These are phyloP conservation scores for Notolabrus celidotus DNA, from an alignment of 2,797 vertebrate genomes.

Conservation along the genomic window DNA sequence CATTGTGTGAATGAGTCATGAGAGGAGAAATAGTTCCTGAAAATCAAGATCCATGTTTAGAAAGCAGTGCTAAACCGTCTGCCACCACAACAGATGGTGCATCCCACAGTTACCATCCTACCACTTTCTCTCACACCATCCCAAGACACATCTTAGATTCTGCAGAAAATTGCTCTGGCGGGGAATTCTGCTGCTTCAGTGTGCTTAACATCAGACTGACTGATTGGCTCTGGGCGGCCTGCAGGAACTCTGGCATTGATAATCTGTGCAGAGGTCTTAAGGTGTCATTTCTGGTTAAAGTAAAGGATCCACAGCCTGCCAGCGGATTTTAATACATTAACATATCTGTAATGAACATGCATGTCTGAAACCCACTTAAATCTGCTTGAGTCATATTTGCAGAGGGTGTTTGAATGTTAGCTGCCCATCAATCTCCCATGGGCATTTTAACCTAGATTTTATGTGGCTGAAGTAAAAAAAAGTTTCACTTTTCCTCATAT, in stretches of 20 bases:
- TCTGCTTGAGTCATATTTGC: conserved; percentile 2
- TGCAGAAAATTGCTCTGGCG: conserved; percentile 27
- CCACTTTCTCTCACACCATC: conserved; percentile 5
- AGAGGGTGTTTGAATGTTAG: conserved; percentile 2
- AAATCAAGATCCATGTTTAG: background rate
- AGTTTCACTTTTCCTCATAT: background rate
- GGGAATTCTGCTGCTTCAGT: conserved; percentile 30
- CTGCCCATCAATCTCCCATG: background rate
- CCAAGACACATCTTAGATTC: background rate
- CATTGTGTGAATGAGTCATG: background rate
- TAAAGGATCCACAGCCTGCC: background rate
- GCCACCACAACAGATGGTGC: background rate
- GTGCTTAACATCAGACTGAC: conserved; percentile 37
- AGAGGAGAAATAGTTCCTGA: background rate
- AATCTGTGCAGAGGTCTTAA: conserved; percentile 30
- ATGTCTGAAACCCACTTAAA: conserved; percentile 10
- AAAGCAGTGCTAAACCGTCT: background rate
- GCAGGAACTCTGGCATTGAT: conserved; percentile 39
- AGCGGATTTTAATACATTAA: conserved; percentile 51
- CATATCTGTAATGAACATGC: conserved; percentile 37
- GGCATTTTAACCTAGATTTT: conserved; percentile 12
- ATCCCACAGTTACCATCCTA: conserved; percentile 7
- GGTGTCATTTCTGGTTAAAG: conserved; percentile 33
- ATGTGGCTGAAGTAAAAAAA: background rate
- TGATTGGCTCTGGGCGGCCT: conserved; percentile 56